Conservation (phyloP, 2,113 vertebrate genomes). For the Alexandromys fortis region DNA sequence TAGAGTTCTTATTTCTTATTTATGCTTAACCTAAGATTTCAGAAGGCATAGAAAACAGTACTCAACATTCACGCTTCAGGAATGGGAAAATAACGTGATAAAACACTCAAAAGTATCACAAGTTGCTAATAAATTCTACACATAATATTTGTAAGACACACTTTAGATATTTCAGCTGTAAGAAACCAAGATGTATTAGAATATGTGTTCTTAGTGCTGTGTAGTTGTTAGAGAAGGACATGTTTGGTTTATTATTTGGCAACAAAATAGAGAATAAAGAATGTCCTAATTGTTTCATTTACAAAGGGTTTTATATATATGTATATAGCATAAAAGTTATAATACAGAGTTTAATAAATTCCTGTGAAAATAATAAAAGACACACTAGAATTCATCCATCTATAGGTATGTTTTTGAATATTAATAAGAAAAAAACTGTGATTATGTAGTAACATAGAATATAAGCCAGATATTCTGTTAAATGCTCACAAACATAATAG, state of each 20-base stretch:
- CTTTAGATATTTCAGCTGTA: background rate
- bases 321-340: background rate
- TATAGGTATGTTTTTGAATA: background rate
- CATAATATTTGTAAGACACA: background rate
- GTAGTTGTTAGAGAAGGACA: background rate
- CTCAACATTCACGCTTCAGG: background rate
- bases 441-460: background rate
- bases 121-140: background rate
- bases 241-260: background rate
- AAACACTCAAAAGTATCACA: background rate
- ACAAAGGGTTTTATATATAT: background rate
- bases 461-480: background rate
- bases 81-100: background rate
- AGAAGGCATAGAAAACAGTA: background rate
- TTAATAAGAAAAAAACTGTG: background rate
- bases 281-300: background rate
- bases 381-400: background rate
- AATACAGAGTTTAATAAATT: background rate
- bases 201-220: background rate
- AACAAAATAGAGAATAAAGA: background rate
- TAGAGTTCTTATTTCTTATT: background rate
- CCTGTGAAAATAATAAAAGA: background rate
- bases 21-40: constrained; percentile 7
- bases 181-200: background rate
- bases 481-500: background rate